Evolutionary conservation across 2,797 vertebrate genomes (phyloP).

Genomic region (Microchirus variegatus): DNA sequence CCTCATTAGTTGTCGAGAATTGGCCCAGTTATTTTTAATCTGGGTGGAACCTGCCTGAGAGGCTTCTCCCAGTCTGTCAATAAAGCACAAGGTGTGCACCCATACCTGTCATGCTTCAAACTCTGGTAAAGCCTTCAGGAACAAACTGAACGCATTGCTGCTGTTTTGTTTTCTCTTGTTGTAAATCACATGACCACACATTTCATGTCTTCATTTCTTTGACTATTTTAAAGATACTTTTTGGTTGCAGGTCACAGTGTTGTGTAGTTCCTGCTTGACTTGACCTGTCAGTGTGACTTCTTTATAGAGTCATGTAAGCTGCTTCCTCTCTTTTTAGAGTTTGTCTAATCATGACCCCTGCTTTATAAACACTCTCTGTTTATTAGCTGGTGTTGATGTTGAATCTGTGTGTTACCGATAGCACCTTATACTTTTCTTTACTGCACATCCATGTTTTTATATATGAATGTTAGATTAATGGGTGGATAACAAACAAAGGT

Average conservation of each 20-base stretch:
- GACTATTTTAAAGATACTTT: not conserved
- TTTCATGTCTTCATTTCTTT: not conserved
- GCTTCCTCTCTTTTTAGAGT: not conserved
- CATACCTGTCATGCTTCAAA: slow-evolving; percentile 13
- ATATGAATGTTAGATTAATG: no score
- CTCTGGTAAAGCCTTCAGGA: not conserved
- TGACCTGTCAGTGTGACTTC: not conserved
- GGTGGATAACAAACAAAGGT: no score
- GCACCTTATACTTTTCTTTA: not conserved
- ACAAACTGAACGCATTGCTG: slow-evolving; percentile 1
- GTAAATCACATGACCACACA: not conserved
- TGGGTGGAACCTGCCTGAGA: slow-evolving; percentile 1
- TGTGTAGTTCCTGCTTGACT: not conserved
- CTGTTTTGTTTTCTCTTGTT: not conserved
- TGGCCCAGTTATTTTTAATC: slow-evolving; percentile 17
- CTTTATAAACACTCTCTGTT: no score
- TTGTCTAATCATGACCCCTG: no score
- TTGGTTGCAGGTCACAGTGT: not conserved
- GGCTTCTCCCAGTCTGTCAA: slow-evolving; percentile 26
- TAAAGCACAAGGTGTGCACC: slow-evolving; percentile 20
- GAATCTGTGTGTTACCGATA: not conserved
- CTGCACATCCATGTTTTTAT: no score
- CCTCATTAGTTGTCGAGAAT: not conserved
- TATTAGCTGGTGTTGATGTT: not conserved
- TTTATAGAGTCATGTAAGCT: not conserved